Percentiles rank a stretch among this genome's conserved stretches.
phyloP scores from a whole-genome alignment of 92 coral and sea anemone genomes.

The Umimayanthus chanpuru region DNA sequence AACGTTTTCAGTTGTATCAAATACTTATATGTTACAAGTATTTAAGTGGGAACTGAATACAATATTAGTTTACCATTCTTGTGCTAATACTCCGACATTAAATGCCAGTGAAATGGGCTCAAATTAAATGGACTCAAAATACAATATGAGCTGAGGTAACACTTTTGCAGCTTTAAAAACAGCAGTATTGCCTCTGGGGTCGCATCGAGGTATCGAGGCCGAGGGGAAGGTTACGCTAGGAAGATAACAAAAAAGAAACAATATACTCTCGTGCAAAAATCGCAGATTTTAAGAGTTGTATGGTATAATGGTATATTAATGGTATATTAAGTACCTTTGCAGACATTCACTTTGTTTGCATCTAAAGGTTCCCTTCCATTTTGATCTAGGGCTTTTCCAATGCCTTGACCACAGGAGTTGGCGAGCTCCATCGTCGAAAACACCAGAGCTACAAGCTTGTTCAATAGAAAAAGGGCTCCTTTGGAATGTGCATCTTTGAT shows the following conservation, averaged over 20 bases:
- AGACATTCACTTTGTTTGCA: not conserved
- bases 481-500: not conserved
- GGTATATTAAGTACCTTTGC: constrained; percentile 2
- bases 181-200: constrained; percentile 8
- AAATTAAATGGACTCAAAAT: not conserved
- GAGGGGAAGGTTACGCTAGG: not conserved
- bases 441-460: constrained; percentile 12
- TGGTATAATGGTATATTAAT: not conserved
- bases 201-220: not conserved
- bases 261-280: no score
- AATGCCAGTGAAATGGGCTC: not conserved
- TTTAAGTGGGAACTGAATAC: no score
- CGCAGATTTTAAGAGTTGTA: not conserved
- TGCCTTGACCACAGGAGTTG: constrained; percentile 42
- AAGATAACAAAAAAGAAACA: no score
- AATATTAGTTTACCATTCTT: no score
- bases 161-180: not conserved
- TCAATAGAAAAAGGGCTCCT: constrained; percentile 13
- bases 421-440: constrained; percentile 7
- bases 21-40: no score
- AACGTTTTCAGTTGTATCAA: no score
- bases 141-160: not conserved
- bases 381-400: not conserved
- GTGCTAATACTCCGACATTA: no score
- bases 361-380: not conserved